Evolutionary conservation across 2,797 vertebrate genomes (phyloP), one percentile per base, ranked within the genome.

Genomic region (Sorex maritimensis): DNA sequence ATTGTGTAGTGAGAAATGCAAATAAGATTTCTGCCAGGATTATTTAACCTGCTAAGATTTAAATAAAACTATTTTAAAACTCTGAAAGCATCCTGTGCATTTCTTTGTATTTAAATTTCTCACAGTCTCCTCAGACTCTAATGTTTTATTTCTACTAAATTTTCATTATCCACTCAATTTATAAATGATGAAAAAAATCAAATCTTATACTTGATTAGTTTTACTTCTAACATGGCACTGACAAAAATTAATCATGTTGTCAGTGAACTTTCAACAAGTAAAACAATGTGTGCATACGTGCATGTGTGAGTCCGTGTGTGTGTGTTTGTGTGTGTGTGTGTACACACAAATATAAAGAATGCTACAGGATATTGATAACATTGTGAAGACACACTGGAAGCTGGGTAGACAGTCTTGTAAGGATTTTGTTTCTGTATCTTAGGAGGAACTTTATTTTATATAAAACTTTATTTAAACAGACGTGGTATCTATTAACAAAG

Each of bases 61-160:
- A 41, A 12, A 74, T 38, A 69, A 58, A 92, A 65, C 7, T 23
- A 5, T 88, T 5, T 84, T 73, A 41, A 5, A 81, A 55, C 23
- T 49, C 52, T 24, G 24, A 34, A 75, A 69, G 34, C 6, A 77
- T 6, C 1, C 6, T 52, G 21, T 63, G 63, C 13, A n/a, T 80
- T 94, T 68, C 89, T 63, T 6, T 69, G 26, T 1, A 46, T n/a
- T 46, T 77, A 78, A 17, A 65, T 67, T 72, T 72, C 23, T 91
- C 26, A 12, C 41, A n/a, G 61, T 41, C 30, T 75, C 9, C 3
- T 38, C 14, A 2, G 63, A 7, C 7, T 86, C 52, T 69, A 34
- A n/a, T 52, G 19, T 71, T 38, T 68, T 83, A 72, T 61, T 38
- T 81, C 30, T 55, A 91, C 4, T 58, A 63, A 78, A 78, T 87